phyloP scores from a whole-genome alignment of 2,113 vertebrate species.

The Pseudonaja textilis region DNA sequence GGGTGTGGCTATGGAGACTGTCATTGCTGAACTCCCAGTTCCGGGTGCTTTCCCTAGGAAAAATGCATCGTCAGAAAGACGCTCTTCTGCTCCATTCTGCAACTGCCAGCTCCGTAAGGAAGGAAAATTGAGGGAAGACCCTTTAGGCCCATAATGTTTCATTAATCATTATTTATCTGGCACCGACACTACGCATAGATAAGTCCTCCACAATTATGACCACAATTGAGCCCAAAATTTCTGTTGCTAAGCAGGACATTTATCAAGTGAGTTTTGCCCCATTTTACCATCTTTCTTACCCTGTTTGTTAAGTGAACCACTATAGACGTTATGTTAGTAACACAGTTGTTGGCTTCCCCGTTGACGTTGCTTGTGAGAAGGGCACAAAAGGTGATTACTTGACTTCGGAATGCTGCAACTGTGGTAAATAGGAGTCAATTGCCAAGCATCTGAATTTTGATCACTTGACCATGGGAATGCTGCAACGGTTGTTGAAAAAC shows the following conservation, averaged over 20 bases:
- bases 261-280: background rate
- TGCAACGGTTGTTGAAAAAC: background rate
- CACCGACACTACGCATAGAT: background rate
- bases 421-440: background rate
- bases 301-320: background rate
- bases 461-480: background rate
- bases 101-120: background rate
- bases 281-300: background rate
- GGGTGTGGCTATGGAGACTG: background rate
- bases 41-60: background rate
- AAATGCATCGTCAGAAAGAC: background rate
- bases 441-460: background rate
- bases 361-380: background rate
- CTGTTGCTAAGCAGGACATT: background rate
- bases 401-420: background rate
- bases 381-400: background rate
- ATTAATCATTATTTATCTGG: background rate
- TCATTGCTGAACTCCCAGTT: background rate
- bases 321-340: no score
- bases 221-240: background rate
- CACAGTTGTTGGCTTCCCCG: background rate
- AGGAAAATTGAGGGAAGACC: background rate
- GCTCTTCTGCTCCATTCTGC: background rate
- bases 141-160: background rate
- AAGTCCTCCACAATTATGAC: background rate